These are phyloP conservation scores for Phallusia fumigata DNA, from an alignment of 23 tunicate species.

Conservation along the genomic window DNA sequence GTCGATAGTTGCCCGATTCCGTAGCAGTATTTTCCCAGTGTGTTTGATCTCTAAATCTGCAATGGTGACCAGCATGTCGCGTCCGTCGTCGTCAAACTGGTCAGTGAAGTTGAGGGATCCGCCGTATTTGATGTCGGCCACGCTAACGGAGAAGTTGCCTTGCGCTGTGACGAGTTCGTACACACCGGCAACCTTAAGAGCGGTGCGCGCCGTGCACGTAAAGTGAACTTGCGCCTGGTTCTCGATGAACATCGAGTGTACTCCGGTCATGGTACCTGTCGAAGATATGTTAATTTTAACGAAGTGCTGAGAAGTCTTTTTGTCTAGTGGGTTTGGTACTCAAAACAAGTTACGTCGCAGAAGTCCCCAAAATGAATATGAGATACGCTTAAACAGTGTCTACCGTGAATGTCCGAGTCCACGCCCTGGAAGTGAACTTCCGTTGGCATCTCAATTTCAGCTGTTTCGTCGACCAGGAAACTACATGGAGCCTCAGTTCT, in stretches of 20 bases:
- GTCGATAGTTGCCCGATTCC: conserved; percentile 20
- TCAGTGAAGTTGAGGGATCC: conserved; percentile 28
- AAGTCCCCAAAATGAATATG: no score
- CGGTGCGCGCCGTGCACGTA: conserved; percentile 27
- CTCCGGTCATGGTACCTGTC: conserved; percentile 33
- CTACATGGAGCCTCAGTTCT: conserved; percentile 41
- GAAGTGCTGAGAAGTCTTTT: no score
- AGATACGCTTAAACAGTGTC: not conserved
- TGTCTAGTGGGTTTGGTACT: no score
- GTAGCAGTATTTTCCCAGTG: not conserved
- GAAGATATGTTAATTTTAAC: not conserved
- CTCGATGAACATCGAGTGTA: conserved; percentile 24
- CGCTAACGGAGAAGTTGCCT: conserved; percentile 31
- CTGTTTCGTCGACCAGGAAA: conserved; percentile 26
- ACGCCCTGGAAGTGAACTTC: conserved; percentile 35
- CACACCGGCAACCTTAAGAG: conserved; percentile 8
- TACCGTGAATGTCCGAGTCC: conserved; percentile 23
- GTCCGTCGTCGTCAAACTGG: conserved; percentile 15
- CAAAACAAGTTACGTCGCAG: no score
- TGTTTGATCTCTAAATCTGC: conserved; percentile 23
- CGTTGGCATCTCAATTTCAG: conserved; percentile 33
- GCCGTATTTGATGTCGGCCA: conserved; percentile 21
- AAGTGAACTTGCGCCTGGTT: conserved; percentile 20
- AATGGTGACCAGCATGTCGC: conserved; percentile 24
- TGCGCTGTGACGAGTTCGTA: conserved; percentile 9